Conservation (phyloP, 2,888 invertebrate genomes). For the Drosophila trichaetosa region DNA sequence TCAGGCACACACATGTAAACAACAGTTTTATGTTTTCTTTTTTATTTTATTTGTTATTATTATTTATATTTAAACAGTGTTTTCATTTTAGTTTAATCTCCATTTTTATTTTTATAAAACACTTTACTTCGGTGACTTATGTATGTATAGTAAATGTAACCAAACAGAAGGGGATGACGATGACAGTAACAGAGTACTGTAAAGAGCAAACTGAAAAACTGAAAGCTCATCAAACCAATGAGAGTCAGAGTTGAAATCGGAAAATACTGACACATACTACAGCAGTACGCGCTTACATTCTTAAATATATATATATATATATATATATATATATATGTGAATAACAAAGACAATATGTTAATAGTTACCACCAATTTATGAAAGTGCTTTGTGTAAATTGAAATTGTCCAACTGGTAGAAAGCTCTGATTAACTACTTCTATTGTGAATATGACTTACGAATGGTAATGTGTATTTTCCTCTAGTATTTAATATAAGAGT, state of each 20-base stretch:
- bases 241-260: conserved; percentile 23
- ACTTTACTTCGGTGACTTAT: conserved; percentile 42
- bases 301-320: background rate
- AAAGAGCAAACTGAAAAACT: conserved; percentile 31
- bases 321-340: too few relatives aligned
- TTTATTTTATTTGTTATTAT: background rate
- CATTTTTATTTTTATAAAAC: conserved; percentile 24
- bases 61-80: conserved; percentile 1
- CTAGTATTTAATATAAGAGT: conserved; percentile 40
- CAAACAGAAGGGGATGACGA: conserved; percentile 46
- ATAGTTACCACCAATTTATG: background rate
- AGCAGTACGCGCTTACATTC: background rate
- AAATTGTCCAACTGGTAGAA: background rate
- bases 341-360: background rate
- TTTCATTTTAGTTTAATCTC: conserved; percentile 4
- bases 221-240: conserved; percentile 33
- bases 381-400: background rate
- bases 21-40: background rate
- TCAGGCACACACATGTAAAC: conserved; percentile 33
- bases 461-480: conserved; percentile 13
- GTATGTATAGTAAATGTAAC: conserved; percentile 57
- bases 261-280: conserved; percentile 19
- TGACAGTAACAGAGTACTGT: conserved; percentile 33
- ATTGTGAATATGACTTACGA: conserved; percentile 6
- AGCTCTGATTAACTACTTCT: background rate